Base-by-base conservation (phyloP, 2,113 vertebrate species). In the Dryoscopus gambensis region DNA sequence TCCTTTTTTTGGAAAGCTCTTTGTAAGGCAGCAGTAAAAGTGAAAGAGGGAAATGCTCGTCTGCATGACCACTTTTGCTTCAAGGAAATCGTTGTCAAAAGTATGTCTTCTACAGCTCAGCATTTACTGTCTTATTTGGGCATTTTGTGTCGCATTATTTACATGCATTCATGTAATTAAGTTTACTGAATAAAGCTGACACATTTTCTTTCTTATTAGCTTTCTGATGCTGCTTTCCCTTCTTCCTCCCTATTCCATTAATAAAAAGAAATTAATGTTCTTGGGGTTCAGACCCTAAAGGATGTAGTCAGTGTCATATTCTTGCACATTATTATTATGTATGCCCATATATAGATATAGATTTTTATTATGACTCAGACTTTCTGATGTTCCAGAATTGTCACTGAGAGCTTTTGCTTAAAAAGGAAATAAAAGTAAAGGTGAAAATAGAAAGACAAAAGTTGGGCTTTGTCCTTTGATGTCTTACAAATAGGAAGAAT, bases 361-460 rank as follows among this genome's bases (percentile, higher is more conserved):
- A 73, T 74, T 89, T 92, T 89, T 57, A 23, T 57, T 86, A 42
- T 63, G 59, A 67, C 15, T 70, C 63, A 73, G 13, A 78, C 33
- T 73, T 92, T 92, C 46, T 77, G 46, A 40, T 69, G 44, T 91
- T 87, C 40, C 55, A 69, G 53, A 44, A 27, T 65, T 59, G 50
- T 84, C 35, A 24, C 37, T 21, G 47, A 64, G 74, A 71, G 77
- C 15, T 52, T 84, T 84, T 82, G 8, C 40, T 91, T 87, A 47
- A 82, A 91, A 92, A 87, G 40, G 28, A 78, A 87, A 82, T 75
- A 62, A 91, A 93, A 82, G 35, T 80, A 62, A 92, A 91, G 62
- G 53, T 87, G 84, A 93, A 96, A 93, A 85, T 7, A 85, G 53
- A 63, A 84, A 77, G 47, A 75, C 47, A 84, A 53, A 94, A 94